Evolutionary conservation across 2,113 vertebrate genomes (phyloP).

Genomic region (Siphamia tubifer): DNA sequence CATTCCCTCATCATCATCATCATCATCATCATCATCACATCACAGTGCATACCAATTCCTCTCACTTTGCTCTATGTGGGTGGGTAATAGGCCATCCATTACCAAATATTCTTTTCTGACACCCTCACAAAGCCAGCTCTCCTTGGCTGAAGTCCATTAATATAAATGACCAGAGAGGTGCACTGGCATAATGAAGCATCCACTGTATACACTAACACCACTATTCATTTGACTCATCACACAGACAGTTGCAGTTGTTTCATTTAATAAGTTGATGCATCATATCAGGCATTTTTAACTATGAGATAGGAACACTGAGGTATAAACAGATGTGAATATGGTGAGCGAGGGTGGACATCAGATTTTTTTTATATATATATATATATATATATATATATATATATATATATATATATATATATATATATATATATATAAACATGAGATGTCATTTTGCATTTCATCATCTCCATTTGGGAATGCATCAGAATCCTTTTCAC

Average conservation of each 20-base stretch:
- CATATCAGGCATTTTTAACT: background rate
- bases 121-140: conserved; percentile 40
- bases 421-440: too few relatives aligned
- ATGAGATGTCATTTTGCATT: conserved; percentile 19
- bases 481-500: conserved; percentile 46
- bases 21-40: too few relatives aligned
- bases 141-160: conserved; percentile 49
- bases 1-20: conserved; percentile 39
- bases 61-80: conserved; percentile 57
- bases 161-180: conserved; percentile 51
- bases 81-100: conserved; percentile 62
- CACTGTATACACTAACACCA: conserved; percentile 26
- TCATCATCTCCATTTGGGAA: conserved; percentile 13
- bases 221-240: conserved; percentile 20
- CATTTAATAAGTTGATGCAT: conserved; percentile 12
- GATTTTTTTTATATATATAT: conserved; percentile 1
- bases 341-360: background rate
- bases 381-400: too few relatives aligned
- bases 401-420: too few relatives aligned
- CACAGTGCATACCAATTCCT: conserved; percentile 49
- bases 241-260: background rate
- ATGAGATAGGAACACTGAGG: background rate
- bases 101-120: conserved; percentile 59
- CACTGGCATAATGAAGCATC: conserved; percentile 22
- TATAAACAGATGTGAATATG: background rate